Conservation (phyloP, 2,888 invertebrate genomes). For the Carcina quercana region DNA sequence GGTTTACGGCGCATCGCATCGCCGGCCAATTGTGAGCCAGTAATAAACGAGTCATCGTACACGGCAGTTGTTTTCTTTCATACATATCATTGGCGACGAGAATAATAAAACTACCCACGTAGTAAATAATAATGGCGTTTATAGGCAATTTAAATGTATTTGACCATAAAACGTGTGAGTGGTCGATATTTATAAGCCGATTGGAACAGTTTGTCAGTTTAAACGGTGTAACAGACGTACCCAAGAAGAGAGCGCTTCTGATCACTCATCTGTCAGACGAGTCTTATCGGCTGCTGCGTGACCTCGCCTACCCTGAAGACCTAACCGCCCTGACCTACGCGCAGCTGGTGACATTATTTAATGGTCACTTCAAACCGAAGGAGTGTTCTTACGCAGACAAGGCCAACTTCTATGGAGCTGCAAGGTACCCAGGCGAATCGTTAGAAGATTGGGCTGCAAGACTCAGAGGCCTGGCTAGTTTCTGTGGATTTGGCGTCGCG, state of each 20-base stretch:
- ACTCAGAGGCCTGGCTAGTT: slow-evolving; percentile 10
- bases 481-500: slow-evolving; percentile 16
- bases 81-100: no score
- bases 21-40: no score
- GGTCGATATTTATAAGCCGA: slow-evolving; percentile 3
- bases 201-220: slow-evolving; percentile 3
- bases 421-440: slow-evolving; percentile 8
- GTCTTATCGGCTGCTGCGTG: slow-evolving; percentile 9
- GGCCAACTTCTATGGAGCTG: slow-evolving; percentile 12
- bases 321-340: slow-evolving; percentile 8
- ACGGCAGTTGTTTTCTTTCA: no score
- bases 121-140: not conserved
- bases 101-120: no score
- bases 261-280: slow-evolving; percentile 13
- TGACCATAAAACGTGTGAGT: slow-evolving; percentile 5
- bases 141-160: slow-evolving; percentile 3
- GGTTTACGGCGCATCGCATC: no score
- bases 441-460: slow-evolving; percentile 16
- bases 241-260: slow-evolving; percentile 2
- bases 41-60: no score
- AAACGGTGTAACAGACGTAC: slow-evolving; percentile 1
- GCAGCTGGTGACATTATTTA: slow-evolving; percentile 11
- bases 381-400: slow-evolving; percentile 13
- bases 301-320: slow-evolving; percentile 13
- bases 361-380: slow-evolving; percentile 14